Base-by-base conservation (phyloP, 2,888 invertebrate species). In the Mimachlamys varia region DNA sequence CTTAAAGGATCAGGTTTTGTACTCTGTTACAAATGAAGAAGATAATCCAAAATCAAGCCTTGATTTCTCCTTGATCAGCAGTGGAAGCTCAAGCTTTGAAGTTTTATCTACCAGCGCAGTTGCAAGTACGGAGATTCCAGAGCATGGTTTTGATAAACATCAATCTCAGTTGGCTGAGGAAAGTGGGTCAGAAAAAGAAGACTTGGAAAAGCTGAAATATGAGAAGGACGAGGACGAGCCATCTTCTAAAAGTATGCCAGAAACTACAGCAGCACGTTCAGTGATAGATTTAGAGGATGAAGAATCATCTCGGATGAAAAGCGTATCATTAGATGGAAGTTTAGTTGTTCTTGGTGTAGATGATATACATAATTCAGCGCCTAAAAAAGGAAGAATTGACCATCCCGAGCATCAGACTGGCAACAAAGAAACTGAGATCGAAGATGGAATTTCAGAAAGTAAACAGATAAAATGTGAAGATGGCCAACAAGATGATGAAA, bases 31-130 rank as follows among this genome's bases (percentile, higher is more conserved):
- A 1, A 10, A n/a, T 58, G 58, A 58, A 1, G 58, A 58, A 58
- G 58, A 58, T 7, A 58, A n/a, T 22, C 22, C 58, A 53, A 53
- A 53, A 19, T 17, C 58, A 22, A 58, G 58, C 19, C 58, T 58
- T 58, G 58, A 58, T 58, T 58, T 58, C 76, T 76, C 76, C 17
- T 33, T 76, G 76, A 27, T 76, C 33, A 76, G 76, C 33, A 76
- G 76, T 76, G 27, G 33, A 12, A 76, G 76, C 13, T 76, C 76
- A 12, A 76, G 76, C 13, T 76, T 76, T 76, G 76, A 76, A 76
- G 27, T 76, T 12, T 76, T 76, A 76, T 33, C 76, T 27, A 76
- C 22, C 10, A 76, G 76, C 76, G 33, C 33, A 33, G 13, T n/a
- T n/a, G n/a, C 17, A n/a, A 62, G 62, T 62, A 22, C 4, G 13